A percentile compares a stretch with the other conserved stretches of the same genome.
phyloP scores from a whole-genome alignment of 2,113 vertebrate genomes.

The Acanthisitta chloris region DNA sequence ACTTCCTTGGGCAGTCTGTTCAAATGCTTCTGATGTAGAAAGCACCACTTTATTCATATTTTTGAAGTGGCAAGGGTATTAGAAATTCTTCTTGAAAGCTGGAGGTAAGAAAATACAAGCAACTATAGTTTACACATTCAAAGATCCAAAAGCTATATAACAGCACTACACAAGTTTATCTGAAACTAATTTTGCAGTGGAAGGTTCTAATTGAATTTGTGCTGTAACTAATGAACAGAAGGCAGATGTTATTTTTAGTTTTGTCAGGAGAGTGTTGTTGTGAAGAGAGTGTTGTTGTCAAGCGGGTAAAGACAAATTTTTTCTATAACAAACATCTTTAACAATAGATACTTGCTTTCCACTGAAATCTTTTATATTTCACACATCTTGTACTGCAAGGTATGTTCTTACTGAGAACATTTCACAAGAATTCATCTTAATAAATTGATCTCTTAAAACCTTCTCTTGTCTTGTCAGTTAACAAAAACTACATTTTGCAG shows the following conservation, averaged over 20 bases:
- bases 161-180: background rate
- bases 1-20: background rate
- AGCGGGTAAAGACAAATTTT: background rate
- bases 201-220: background rate
- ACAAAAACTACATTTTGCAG: background rate
- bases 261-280: background rate
- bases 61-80: background rate
- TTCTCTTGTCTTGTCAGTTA: background rate
- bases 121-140: background rate
- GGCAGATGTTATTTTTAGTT: background rate
- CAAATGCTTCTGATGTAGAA: background rate
- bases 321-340: background rate
- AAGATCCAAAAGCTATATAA: background rate
- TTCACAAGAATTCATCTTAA: background rate
- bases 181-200: conserved; percentile 1
- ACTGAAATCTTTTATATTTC: background rate
- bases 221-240: background rate
- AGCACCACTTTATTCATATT: background rate
- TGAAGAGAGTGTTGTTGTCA: background rate
- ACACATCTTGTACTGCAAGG: background rate
- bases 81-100: background rate
- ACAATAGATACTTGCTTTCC: background rate
- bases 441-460: background rate
- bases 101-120: background rate
- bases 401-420: background rate